Evolutionary conservation across 2,888 invertebrate genomes (phyloP).

Genomic region (Tenthredo mesomela): DNA sequence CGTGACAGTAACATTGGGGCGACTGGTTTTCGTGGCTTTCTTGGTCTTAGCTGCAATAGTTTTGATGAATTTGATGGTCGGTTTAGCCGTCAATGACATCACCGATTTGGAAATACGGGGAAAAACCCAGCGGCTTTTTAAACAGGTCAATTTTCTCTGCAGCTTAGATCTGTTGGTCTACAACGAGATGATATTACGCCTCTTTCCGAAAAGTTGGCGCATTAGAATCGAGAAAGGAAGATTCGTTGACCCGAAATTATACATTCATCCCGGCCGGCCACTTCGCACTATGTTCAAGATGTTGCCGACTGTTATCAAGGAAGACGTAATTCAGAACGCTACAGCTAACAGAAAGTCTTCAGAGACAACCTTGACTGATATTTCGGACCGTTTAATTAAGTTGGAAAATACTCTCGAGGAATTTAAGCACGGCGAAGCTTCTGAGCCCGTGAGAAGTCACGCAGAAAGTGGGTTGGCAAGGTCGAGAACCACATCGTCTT

Average conservation of each 20-base stretch:
- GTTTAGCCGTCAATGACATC: constrained; percentile 82
- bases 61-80: constrained; percentile 82
- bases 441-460: not conserved
- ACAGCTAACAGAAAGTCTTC: constrained; percentile 25
- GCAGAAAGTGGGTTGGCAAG: not conserved
- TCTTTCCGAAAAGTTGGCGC: constrained; percentile 76
- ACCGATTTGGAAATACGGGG: constrained; percentile 81
- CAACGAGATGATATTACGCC: constrained; percentile 76
- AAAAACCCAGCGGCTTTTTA: constrained; percentile 80
- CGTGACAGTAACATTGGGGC: constrained; percentile 77
- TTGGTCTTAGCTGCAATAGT: constrained; percentile 81
- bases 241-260: constrained; percentile 74
- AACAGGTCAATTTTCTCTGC: constrained; percentile 81
- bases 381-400: constrained; percentile 19
- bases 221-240: constrained; percentile 76
- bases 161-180: constrained; percentile 80
- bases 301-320: constrained; percentile 76
- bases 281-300: constrained; percentile 73
- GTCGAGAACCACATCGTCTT: not conserved
- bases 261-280: constrained; percentile 78
- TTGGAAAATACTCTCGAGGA: constrained; percentile 17
- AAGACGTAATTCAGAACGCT: constrained; percentile 73
- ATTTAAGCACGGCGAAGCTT: not conserved
- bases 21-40: constrained; percentile 80
- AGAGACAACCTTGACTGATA: constrained; percentile 7